These are phyloP conservation scores for Chelmon rostratus DNA, from an alignment of 2,797 vertebrate genomes.

Conservation along the genomic window DNA sequence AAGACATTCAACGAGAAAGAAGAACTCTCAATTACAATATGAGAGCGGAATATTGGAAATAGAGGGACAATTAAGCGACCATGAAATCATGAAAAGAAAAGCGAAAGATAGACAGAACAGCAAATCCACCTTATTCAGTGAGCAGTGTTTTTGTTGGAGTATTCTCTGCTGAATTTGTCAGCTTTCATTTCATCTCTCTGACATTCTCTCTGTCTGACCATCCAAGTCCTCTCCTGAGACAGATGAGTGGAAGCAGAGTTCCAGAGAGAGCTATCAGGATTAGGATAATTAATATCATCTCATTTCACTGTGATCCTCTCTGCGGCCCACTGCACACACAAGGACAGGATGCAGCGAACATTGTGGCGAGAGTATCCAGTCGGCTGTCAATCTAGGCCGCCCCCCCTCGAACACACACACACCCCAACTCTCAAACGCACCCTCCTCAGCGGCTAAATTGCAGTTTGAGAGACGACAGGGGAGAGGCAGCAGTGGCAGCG, in stretches of 20 bases:
- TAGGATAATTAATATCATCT: constrained; percentile 88
- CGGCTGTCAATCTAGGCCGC: constrained; percentile 87
- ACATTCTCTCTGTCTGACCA: constrained; percentile 83
- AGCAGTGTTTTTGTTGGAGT: constrained; percentile 68
- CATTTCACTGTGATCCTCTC: constrained; percentile 83
- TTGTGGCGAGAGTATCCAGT: constrained; percentile 88
- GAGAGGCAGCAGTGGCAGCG: constrained; percentile 76
- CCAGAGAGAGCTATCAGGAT: constrained; percentile 85
- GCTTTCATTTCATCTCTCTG: constrained; percentile 80
- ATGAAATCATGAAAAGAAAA: constrained; percentile 65
- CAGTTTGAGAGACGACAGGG: constrained; percentile 95
- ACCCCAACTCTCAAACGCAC: constrained; percentile 47
- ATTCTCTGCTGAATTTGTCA: constrained; percentile 80
- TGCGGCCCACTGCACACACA: constrained; percentile 81
- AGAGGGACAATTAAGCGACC: constrained; percentile 60
- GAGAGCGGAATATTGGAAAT: constrained; percentile 49
- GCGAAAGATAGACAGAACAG: constrained; percentile 53
- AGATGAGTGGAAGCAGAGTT: constrained; percentile 77
- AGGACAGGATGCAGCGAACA: constrained; percentile 82
- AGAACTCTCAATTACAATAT: constrained; percentile 43
- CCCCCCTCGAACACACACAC: constrained; percentile 41
- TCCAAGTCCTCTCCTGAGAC: constrained; percentile 84
- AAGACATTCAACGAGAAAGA: constrained; percentile 38
- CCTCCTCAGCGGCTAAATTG: constrained; percentile 92
- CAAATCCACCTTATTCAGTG: constrained; percentile 65